These are phyloP conservation scores for Rhingia rostrata DNA, from an alignment of 2,888 invertebrate species.

Conservation along the genomic window DNA sequence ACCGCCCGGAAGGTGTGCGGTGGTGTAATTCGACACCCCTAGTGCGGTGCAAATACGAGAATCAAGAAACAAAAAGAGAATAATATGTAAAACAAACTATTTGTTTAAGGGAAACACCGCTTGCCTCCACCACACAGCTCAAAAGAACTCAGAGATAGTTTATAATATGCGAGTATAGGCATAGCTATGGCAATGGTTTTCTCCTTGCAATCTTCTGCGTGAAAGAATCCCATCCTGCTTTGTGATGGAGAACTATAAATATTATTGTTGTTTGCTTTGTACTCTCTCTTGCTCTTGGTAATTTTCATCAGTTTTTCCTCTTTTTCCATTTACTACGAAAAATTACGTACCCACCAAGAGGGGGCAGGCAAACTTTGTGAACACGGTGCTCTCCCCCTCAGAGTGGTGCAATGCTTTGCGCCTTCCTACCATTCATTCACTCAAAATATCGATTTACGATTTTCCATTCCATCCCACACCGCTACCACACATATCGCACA, in stretches of 20 bases:
- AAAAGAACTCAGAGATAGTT: conserved; percentile 35
- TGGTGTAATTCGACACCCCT: conserved; percentile 61
- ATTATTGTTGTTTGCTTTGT: conserved; percentile 68
- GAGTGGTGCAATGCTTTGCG: conserved; percentile 65
- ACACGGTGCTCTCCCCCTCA: conserved; percentile 25
- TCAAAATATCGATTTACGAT: conserved; percentile 77
- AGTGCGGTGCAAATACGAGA: conserved; percentile 19
- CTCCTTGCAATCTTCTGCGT: conserved; percentile 36
- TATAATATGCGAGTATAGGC: neutral
- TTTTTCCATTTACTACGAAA: conserved; percentile 60
- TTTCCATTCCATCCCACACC: conserved; percentile 63
- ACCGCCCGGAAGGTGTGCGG: conserved; percentile 7
- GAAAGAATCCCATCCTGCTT: conserved; percentile 49
- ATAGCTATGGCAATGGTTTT: neutral
- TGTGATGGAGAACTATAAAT: conserved; percentile 64
- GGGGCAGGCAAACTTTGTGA: neutral
- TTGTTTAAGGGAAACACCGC: conserved; percentile 30
- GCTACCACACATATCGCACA: conserved; percentile 60
- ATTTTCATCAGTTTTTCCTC: conserved; percentile 66
- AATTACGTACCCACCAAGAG: conserved; percentile 52
- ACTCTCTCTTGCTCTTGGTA: conserved; percentile 56
- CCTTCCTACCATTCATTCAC: conserved; percentile 75
- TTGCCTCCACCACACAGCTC: conserved; percentile 16
- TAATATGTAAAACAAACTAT: conserved; percentile 52
- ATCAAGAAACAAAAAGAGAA: conserved; percentile 44